phyloP scores from a whole-genome alignment of 2,888 invertebrate genomes.

The Carabus problematicus region DNA sequence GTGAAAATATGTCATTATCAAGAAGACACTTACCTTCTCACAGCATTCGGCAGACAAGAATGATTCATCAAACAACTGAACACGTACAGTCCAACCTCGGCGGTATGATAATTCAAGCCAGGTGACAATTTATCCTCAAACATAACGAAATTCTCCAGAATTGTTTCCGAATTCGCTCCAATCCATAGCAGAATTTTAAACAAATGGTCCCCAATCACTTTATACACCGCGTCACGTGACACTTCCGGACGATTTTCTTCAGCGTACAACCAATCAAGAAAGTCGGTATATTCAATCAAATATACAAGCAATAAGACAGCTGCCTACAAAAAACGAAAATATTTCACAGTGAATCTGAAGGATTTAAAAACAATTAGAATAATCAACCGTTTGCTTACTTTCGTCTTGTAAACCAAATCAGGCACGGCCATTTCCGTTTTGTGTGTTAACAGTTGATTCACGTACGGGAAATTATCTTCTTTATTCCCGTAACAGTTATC shows the following conservation, averaged over 20 bases:
- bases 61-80: conserved; percentile 20
- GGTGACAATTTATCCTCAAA: background rate
- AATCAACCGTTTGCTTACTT: background rate
- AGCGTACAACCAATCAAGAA: conserved; percentile 17
- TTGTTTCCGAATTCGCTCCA: background rate
- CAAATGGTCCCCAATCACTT: conserved; percentile 13
- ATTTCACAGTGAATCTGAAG: no score
- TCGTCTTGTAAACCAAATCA: background rate
- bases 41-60: conserved; percentile 21
- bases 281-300: conserved; percentile 22
- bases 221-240: conserved; percentile 4
- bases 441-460: conserved; percentile 15
- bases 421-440: background rate
- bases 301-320: conserved; percentile 7
- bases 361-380: no score
- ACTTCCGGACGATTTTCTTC: conserved; percentile 26
- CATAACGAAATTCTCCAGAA: background rate
- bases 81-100: conserved; percentile 1
- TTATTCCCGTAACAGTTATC: conserved; percentile 11
- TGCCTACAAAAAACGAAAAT: conserved; percentile 1
- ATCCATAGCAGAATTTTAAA: conserved; percentile 18
- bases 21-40: conserved; percentile 15
- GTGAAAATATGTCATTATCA: no score
- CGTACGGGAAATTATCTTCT: conserved; percentile 21
- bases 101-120: conserved; percentile 3